phyloP scores from a whole-genome alignment of 1,140 invertebrate species.

The Geopemphigus sp. region DNA sequence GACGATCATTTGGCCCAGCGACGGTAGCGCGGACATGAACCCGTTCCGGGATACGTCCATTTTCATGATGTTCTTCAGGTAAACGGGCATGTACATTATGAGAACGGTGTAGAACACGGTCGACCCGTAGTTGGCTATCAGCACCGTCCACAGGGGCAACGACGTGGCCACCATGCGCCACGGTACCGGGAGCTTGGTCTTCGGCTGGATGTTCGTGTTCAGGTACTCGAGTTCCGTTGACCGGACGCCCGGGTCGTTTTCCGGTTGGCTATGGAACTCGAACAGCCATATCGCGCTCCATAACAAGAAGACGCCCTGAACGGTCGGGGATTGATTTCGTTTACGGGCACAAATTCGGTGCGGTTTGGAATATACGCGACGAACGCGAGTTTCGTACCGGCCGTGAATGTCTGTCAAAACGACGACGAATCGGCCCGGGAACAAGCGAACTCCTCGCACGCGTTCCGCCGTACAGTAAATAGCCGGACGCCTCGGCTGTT shows the following conservation, averaged over 20 bases:
- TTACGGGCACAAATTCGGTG: no score
- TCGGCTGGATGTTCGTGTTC: neutral
- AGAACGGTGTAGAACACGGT: slow-evolving; percentile 21
- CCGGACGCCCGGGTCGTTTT: neutral
- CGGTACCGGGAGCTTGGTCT: neutral
- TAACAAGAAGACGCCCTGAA: neutral
- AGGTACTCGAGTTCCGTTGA: neutral
- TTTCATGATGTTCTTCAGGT: neutral
- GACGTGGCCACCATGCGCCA: neutral
- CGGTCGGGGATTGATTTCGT: no score
- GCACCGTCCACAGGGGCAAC: neutral
- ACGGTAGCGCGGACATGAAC: neutral
- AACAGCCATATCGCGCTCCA: neutral
- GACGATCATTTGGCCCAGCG: neutral
- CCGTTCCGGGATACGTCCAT: neutral
- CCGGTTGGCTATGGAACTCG: neutral
- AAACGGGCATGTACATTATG: slow-evolving; percentile 4
- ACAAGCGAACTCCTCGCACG: no score
- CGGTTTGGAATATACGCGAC: no score
- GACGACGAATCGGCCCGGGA: no score
- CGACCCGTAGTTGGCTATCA: slow-evolving; percentile 23
- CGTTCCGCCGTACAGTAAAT: no score
- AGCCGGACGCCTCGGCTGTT: no score
- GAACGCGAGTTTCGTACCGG: no score
- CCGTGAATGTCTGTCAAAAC: no score